Evolutionary conservation across 2,888 invertebrate species (phyloP).

Genomic region (Leptinotarsa juncta): DNA sequence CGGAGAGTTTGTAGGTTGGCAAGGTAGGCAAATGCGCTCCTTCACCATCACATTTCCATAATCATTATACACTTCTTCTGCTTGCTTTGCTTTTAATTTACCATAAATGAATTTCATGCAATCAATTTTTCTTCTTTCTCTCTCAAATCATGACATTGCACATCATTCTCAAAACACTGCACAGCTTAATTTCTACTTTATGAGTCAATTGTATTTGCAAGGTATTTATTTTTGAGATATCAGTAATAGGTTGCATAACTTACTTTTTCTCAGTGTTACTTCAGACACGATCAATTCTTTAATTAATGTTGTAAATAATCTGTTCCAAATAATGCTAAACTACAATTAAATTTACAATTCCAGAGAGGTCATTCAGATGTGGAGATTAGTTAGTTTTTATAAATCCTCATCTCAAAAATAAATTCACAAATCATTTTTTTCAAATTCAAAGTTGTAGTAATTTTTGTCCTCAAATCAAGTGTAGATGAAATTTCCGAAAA

Average conservation of each 20-base stretch:
- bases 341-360: too few species aligned
- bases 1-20: constrained; percentile 83
- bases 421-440: background rate
- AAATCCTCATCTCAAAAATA: background rate
- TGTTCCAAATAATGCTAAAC: too few species aligned
- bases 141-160: constrained; percentile 26
- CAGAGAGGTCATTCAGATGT: too few species aligned
- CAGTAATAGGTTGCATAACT: background rate
- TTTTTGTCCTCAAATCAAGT: background rate
- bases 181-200: constrained; percentile 1
- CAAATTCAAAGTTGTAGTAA: background rate
- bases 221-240: constrained; percentile 5
- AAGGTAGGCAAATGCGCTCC: constrained; percentile 76
- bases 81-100: constrained; percentile 61
- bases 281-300: too few species aligned
- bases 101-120: constrained; percentile 24
- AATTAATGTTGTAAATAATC: too few species aligned
- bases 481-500: background rate
- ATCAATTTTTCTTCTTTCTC: constrained; percentile 20
- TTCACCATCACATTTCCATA: constrained; percentile 64
- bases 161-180: constrained; percentile 28
- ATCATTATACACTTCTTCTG: constrained; percentile 58
- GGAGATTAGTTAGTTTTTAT: background rate
- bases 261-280: background rate
- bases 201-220: background rate